Evolutionary conservation across 2,888 invertebrate species (phyloP), one percentile per base, ranked within the genome.

Genomic region (Dasysyrphus tricinctus): DNA sequence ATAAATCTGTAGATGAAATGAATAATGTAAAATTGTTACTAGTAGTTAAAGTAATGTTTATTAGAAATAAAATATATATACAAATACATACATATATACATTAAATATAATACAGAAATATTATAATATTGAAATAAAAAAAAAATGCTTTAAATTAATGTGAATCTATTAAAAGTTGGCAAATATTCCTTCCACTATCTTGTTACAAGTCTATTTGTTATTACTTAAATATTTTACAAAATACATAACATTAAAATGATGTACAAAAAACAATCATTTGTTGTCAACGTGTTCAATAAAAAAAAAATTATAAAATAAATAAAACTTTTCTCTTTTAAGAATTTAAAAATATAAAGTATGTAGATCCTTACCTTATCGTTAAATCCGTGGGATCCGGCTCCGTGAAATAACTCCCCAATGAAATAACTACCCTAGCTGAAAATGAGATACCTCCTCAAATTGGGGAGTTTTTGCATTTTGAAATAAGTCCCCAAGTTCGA

Each of bases 151-250:
- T n/a, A 51, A 54, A 51, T 67, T 29, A 73, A 73, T 73, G 65
- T 79, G 49, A 51, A 72, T 80, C 65, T 76, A 61, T 44, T 19
- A 59, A 37, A 75, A 72, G 39, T 84, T 80, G 72, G 67, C 57
- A 84, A 72, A 59, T 84, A 74, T 78, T 78, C 72, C 81, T 81
- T 81, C 81, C 72, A 77, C 59, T 72, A 29, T 72, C 72, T 73
- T 51, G 65, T 74, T 75, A 54, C n/a, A 61, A 61, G n/a, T 61
- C 80, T 70, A 56, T 56, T 74, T 72, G 61, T 63, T 65, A 49
- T 79, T 42, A 65, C 49, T 65, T 14, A 5, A 49, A 24, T 32
- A 42, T 24, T 69, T 37, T 56, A 72, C 72, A 75, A 75, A 75
- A 63, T 3, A 16, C n/a, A 32, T 14, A 59, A 37, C n/a, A 12